Percentiles rank a stretch among this genome's conserved stretches.
Evolutionary conservation across 2,113 vertebrate genomes (phyloP).

Genomic region (Mustelus asterias): DNA sequence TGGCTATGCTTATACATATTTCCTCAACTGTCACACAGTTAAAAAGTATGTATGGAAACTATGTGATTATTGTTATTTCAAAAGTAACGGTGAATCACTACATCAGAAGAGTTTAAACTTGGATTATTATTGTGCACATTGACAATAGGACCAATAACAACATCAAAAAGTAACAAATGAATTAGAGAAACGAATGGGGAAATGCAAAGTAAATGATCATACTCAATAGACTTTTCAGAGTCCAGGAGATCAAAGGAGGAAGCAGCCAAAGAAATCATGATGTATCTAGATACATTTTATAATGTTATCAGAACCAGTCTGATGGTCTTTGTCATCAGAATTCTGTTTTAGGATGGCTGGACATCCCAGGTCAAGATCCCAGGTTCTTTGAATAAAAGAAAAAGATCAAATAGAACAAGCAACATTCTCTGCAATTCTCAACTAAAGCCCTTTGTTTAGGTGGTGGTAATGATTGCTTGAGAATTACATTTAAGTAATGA

Average conservation of each 20-base stretch:
- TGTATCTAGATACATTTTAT: not conserved
- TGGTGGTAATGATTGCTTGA: not conserved
- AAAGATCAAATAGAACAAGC: not conserved
- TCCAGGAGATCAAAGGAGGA: not conserved
- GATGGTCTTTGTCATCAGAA: not conserved
- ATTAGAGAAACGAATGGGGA: not conserved
- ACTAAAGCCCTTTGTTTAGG: not conserved
- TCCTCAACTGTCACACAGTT: conserved; percentile 31
- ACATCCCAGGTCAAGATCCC: not conserved
- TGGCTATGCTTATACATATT: not conserved
- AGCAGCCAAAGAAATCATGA: not conserved
- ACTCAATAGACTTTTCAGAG: not conserved
- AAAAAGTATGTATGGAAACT: not conserved
- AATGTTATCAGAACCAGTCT: not conserved
- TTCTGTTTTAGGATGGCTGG: not conserved
- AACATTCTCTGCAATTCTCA: not conserved
- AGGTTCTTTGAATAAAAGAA: not conserved
- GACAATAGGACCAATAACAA: not conserved
- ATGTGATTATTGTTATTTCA: not conserved
- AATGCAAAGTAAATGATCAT: not conserved
- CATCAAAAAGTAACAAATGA: not conserved
- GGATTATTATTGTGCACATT: not conserved
- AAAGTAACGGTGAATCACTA: not conserved
- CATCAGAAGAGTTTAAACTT: not conserved
- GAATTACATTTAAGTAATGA: not conserved